Evolutionary conservation across 2,888 invertebrate genomes (phyloP), one percentile per base, ranked within the genome.

Genomic region (Eristalinus sepulchralis): DNA sequence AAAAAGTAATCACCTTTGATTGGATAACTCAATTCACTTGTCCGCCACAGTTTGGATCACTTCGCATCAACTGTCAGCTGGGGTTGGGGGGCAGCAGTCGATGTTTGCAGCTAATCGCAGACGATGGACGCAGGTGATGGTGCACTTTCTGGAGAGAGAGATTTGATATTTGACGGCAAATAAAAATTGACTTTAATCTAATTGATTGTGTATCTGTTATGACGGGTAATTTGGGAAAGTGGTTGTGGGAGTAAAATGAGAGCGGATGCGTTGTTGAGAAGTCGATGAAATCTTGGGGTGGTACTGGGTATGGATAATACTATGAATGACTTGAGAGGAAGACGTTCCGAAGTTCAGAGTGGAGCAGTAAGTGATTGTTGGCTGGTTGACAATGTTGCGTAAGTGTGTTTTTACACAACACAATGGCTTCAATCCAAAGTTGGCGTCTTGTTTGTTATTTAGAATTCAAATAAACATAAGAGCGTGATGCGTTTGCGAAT

Each of bases 1-100:
- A 75, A 83, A 79, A 79, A 78, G 78, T 83, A 86, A 86, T 86
- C 78, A 73, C 63, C 59, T 71, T 71, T 67, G 75, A 86, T 79
- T 22, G 70, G 78, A 71, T 75, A 83, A 66, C 78, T 83, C 86
- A 86, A 83, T 83, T 83, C 57, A 60, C 33, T 63, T 83, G 83
- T 83, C 86, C 33, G n/a, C n/a, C 34, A 55, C 60, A 57, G 71
- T 86, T 83, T 75, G 86, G 75, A 78, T 86, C 77, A 82, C 59
- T 39, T 64, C 64, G 73, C 59, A 83, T 83, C 77, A 85, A 57
- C 60, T 77, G 73, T 70, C 83, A 78, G 78, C 72, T 20, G 55
- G 57, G 27, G 57, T 57, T 36, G 39, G 68, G 33, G 24, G 22
- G 24, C n/a, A 55, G 31, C 8, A 31, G 60, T 24, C 39, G 31